A percentile compares a stretch with the other conserved stretches of the same genome.
Conservation (phyloP, 2,113 vertebrate genomes). For the Sisor rabdophorus region DNA sequence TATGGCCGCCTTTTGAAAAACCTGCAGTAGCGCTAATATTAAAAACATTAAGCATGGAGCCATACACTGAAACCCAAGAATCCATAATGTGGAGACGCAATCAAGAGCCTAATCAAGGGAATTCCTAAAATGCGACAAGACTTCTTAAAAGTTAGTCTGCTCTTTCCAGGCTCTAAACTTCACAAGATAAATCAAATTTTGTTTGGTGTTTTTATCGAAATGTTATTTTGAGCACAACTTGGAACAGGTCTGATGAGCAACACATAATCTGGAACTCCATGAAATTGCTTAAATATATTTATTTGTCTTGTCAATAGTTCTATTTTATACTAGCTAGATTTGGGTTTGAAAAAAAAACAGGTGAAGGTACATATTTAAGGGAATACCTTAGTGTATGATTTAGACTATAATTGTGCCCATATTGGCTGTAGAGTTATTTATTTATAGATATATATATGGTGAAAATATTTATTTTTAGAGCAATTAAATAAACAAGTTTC, state of each 20-base stretch:
- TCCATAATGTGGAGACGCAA: slow-evolving; percentile 48
- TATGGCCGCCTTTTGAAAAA: slow-evolving; percentile 97
- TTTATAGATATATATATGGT: slow-evolving; percentile 61
- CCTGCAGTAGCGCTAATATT: slow-evolving; percentile 79
- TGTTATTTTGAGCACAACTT: slow-evolving; percentile 48
- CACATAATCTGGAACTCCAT: slow-evolving; percentile 52
- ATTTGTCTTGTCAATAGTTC: slow-evolving; percentile 52
- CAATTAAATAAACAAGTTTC: slow-evolving; percentile 39
- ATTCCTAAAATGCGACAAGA: slow-evolving; percentile 34
- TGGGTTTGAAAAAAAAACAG: slow-evolving; percentile 30
- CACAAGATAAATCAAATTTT: slow-evolving; percentile 12
- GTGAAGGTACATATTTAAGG: slow-evolving; percentile 47
- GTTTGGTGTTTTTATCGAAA: slow-evolving; percentile 29
- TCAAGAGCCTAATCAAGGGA: slow-evolving; percentile 27
- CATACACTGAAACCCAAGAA: slow-evolving; percentile 47
- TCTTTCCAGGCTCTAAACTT: slow-evolving; percentile 24
- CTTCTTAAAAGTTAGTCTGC: slow-evolving; percentile 26
- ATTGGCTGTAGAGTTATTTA: slow-evolving; percentile 61
- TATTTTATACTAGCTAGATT: slow-evolving; percentile 47
- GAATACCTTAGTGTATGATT: slow-evolving; percentile 33
- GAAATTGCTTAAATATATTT: slow-evolving; percentile 59
- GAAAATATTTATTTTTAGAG: slow-evolving; percentile 55
- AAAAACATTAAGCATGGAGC: slow-evolving; percentile 27
- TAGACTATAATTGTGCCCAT: slow-evolving; percentile 43
- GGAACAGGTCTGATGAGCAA: slow-evolving; percentile 48